Percentiles rank a stretch among this genome's conserved stretches.
phyloP scores from a whole-genome alignment of 1,140 invertebrate genomes.

The Halyomorpha halys region DNA sequence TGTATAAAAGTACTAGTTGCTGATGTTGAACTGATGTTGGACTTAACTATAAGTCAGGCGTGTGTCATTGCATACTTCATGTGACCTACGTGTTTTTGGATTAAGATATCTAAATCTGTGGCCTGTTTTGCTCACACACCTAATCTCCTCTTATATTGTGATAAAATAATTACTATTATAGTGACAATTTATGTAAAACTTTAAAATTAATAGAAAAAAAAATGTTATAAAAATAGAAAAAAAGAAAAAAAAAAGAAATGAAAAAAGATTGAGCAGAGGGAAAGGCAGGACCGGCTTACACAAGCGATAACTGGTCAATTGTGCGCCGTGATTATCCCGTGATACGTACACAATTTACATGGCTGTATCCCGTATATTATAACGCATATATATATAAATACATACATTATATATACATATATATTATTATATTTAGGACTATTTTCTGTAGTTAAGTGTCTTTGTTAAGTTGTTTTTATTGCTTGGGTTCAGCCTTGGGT shows the following conservation, averaged over 20 bases:
- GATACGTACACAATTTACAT: slow-evolving; percentile 31
- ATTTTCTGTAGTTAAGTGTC: slow-evolving; percentile 26
- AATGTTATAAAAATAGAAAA: slow-evolving; percentile 20
- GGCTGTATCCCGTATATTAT: slow-evolving; percentile 28
- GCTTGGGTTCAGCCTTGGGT: slow-evolving; percentile 9
- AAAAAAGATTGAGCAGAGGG: slow-evolving; percentile 4
- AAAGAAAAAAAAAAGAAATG: slow-evolving; percentile 11
- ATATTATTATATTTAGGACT: slow-evolving; percentile 26
- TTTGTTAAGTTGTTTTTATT: slow-evolving; percentile 21
- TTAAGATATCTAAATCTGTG: slow-evolving; percentile 21
- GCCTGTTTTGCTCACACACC: slow-evolving; percentile 30
- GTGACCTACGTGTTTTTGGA: not conserved
- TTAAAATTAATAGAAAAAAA: slow-evolving; percentile 10
- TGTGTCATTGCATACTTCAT: not conserved
- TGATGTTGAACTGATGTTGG: slow-evolving; percentile 1
- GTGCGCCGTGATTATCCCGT: slow-evolving; percentile 28
- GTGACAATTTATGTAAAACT: slow-evolving; percentile 16
- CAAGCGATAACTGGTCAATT: slow-evolving; percentile 24
- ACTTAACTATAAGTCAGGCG: not conserved
- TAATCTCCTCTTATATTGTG: slow-evolving; percentile 30
- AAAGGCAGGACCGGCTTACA: slow-evolving; percentile 21
- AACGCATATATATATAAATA: slow-evolving; percentile 23
- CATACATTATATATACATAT: slow-evolving; percentile 27
- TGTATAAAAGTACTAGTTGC: not conserved
- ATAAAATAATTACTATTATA: slow-evolving; percentile 24